phyloP scores from a whole-genome alignment of 2,888 invertebrate genomes.

The Lymantria dispar region DNA sequence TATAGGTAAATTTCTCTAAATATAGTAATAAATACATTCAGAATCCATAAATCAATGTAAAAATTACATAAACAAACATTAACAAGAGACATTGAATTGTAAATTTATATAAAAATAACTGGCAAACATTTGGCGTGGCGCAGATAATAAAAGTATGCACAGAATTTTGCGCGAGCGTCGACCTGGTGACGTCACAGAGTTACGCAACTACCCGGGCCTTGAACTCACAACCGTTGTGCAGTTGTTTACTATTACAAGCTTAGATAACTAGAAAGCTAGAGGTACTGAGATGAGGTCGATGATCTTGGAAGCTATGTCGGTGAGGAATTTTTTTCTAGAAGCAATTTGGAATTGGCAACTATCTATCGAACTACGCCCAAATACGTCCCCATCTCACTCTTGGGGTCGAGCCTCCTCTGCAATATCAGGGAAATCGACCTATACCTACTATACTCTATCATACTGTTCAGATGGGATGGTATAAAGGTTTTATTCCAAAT shows the following conservation, averaged over 20 bases:
- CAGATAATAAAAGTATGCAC: slow-evolving; percentile 27
- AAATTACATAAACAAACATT: neutral
- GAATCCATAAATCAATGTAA: neutral
- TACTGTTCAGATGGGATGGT: too few species aligned
- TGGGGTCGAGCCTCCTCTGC: too few species aligned
- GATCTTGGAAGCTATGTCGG: slow-evolving; percentile 6
- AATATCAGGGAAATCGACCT: too few species aligned
- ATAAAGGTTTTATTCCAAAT: too few species aligned
- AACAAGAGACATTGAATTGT: slow-evolving; percentile 4
- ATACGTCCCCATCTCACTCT: too few species aligned
- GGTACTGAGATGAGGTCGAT: slow-evolving; percentile 8
- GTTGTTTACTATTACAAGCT: slow-evolving; percentile 14
- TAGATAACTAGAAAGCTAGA: slow-evolving; percentile 11
- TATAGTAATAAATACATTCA: neutral
- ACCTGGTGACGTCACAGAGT: slow-evolving; percentile 30
- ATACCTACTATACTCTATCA: too few species aligned
- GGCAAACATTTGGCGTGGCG: slow-evolving; percentile 2
- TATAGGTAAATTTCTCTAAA: too few species aligned
- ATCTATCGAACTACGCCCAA: too few species aligned
- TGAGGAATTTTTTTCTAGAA: neutral
- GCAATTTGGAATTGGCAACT: too few species aligned
- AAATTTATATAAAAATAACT: slow-evolving; percentile 2
- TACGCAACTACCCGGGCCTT: slow-evolving; percentile 34
- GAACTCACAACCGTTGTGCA: slow-evolving; percentile 23
- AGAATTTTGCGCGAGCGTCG: slow-evolving; percentile 28